Conservation (phyloP, 2,888 invertebrate genomes). For the Taphrorychus bicolor region DNA sequence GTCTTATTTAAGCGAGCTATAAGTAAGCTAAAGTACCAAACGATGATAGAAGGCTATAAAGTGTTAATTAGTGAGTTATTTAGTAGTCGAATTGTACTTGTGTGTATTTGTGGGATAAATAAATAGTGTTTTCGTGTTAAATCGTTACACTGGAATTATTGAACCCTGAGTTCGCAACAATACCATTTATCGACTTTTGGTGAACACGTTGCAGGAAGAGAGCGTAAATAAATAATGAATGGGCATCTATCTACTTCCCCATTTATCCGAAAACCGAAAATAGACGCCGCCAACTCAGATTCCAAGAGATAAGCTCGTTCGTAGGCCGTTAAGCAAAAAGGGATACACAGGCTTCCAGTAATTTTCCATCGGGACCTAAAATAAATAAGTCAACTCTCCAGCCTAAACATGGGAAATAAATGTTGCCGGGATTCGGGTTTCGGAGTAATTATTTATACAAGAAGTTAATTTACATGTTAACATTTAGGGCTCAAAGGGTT, state of each 20-base stretch:
- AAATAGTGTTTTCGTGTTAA: no score
- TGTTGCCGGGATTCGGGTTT: neutral
- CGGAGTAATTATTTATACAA: neutral
- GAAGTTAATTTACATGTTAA: neutral
- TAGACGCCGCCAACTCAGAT: neutral
- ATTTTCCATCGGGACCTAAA: neutral
- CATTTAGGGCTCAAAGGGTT: neutral
- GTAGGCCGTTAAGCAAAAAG: neutral
- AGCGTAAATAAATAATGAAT: neutral
- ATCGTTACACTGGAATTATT: no score
- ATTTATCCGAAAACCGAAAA: neutral
- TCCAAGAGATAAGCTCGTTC: neutral
- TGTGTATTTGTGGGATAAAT: no score
- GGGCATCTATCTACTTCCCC: neutral
- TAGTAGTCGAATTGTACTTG: no score
- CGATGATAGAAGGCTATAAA: no score
- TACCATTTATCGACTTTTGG: no score
- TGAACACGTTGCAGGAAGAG: no score
- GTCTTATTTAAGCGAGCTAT: no score
- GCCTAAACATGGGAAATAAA: conserved; percentile 1
- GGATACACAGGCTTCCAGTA: neutral
- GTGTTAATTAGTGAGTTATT: no score
- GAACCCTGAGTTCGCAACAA: no score
- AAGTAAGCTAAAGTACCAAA: no score
- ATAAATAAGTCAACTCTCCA: neutral